Base-by-base conservation (phyloP, 1,140 invertebrate species). In the Lepidotrigona ventralis region DNA sequence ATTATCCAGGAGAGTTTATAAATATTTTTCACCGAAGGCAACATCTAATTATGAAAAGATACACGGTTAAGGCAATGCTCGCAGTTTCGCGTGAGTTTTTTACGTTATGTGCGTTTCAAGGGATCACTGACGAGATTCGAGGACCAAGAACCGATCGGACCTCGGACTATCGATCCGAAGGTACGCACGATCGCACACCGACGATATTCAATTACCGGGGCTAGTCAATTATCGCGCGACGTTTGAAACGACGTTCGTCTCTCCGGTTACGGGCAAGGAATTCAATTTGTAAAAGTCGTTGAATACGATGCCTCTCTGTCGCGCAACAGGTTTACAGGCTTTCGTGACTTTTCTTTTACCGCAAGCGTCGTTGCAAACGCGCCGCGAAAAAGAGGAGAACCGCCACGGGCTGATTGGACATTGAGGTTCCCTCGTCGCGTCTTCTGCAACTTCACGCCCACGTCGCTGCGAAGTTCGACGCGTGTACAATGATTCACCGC, bases 381-480 rank as follows among this genome's bases (percentile, higher is more conserved):
- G 39, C 66, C 58, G 54, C 54, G 81, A 63, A 70, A 76, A 82
- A 77, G 66, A 70, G 73, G 46, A 82, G n/a, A 54, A 66, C n/a
- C 70, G 46, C 79, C 63, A 54, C 63, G 71, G 81, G 75, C 51
- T 90, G 89, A 90, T 90, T 90, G 79, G 87, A 90, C 87, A 88
- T 90, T 90, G 88, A 90, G 84, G 74, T 76, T 71, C 21, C 54
- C 68, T 51, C 71, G 72, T 78, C 81, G 54, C 56, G 64, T n/a
- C n/a, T n/a, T n/a, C 60, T 66, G 80, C 39, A 79, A 72, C 76
- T 81, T 63, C 78, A 81, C 77, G 71, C 77, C 75, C 75, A 81
- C 77, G 63, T 64, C 51, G 19, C 29, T 29, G 63, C 15, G 72
- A 87, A 69, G 29, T 83, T 87, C 86, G 82, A 64, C 72, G 77